Evolutionary conservation across 2,888 invertebrate genomes (phyloP), one percentile per base, ranked within the genome.

Genomic region (Diaprepes abbreviatus): DNA sequence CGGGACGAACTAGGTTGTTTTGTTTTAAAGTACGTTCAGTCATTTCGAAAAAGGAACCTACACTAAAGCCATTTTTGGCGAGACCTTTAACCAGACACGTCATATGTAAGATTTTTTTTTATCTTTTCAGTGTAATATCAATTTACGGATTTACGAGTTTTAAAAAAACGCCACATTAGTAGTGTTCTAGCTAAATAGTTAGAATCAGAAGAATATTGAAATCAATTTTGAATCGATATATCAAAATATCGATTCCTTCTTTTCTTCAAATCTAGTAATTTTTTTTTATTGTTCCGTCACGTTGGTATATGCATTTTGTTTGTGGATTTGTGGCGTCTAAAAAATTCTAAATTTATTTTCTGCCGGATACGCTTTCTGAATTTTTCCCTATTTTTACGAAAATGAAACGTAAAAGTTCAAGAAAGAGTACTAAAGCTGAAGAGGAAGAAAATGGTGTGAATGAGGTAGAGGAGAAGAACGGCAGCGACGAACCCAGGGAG

Each of bases 371-470:
- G 5, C 3, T 4, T 4, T 4, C 24, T 4, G 24, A 24, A 5
- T 24, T 24, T 24, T 14, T 38, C 21, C 9, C 1, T n/a, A 57
- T 38, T 38, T 28, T n/a, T 5, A 50, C 14, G 4, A 58, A 58
- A 45, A 69, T 69, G 69, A 69, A 69, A 38, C 63, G 69, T 19
- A 69, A 69, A 45, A 64, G 64, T 33, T 36, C 57, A 19, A 69
- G 58, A 28, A 69, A 21, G 48, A 64, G 58, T n/a, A 10, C 4
- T n/a, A 63, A 52, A 19, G 12, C 14, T n/a, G 59, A 40, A 6
- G 58, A 60, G 19, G 48, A 45, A 3, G 50, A 64, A 21, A 69
- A 69, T 54, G 69, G 69, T 9, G 7, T 52, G 3, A 28, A 36
- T 0, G 33, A 28, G n/a, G n/a, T 19, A 7, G 21, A 62, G 14